These are phyloP conservation scores for Homarus gammarus DNA, from an alignment of 2,888 invertebrate species.

Conservation along the genomic window DNA sequence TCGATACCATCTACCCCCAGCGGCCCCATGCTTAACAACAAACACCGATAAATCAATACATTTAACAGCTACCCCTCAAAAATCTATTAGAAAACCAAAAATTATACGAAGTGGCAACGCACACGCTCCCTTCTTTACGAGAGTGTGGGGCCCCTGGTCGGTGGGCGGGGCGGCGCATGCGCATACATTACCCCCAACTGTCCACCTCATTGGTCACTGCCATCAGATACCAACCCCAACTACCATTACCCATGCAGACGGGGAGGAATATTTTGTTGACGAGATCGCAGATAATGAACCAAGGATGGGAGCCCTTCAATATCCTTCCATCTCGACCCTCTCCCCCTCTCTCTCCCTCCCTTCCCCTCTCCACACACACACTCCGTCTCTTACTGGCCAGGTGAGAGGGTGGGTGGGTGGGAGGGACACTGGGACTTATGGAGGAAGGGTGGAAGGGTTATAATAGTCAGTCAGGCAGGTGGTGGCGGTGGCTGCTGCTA, in stretches of 20 bases:
- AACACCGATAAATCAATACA: slow-evolving; percentile 26
- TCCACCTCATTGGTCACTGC: slow-evolving; percentile 57
- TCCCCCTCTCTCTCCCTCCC: too few species aligned
- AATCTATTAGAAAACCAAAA: slow-evolving; percentile 9
- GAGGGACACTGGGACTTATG: too few species aligned
- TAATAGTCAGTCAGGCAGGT: too few species aligned
- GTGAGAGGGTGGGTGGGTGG: background rate
- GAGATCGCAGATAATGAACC: slow-evolving; percentile 26
- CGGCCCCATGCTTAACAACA: slow-evolving; percentile 5
- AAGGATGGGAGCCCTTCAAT: background rate
- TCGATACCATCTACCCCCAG: background rate
- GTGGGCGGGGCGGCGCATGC: slow-evolving; percentile 58
- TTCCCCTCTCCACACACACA: background rate
- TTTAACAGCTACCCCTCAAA: slow-evolving; percentile 22
- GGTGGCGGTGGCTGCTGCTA: too few species aligned
- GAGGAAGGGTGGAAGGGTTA: background rate
- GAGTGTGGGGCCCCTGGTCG: slow-evolving; percentile 3
- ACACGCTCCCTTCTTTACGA: slow-evolving; percentile 31
- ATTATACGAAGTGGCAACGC: slow-evolving; percentile 29
- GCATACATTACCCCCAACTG: slow-evolving; percentile 61
- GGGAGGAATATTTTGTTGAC: slow-evolving; percentile 61
- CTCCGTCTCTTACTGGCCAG: too few species aligned
- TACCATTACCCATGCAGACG: slow-evolving; percentile 47
- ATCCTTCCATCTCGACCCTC: background rate
- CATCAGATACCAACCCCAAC: slow-evolving; percentile 41